A percentile compares a stretch with the other conserved stretches of the same genome.
Evolutionary conservation across 1,140 invertebrate genomes (phyloP).

Genomic region (Brachionus manjavacas): DNA sequence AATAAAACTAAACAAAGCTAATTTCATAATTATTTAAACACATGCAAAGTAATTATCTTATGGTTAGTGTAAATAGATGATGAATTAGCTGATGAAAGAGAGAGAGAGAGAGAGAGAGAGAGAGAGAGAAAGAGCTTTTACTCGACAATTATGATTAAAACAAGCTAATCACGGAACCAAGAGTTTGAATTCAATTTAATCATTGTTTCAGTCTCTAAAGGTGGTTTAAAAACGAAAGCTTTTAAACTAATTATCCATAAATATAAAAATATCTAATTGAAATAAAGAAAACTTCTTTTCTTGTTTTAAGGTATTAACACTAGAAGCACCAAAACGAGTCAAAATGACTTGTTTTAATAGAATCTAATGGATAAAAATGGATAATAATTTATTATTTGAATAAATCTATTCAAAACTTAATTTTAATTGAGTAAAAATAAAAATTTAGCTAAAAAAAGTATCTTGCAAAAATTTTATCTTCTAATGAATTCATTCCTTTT

Average conservation of each 20-base stretch:
- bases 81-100: not conserved
- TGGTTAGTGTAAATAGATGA: not conserved
- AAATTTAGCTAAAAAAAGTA: no score
- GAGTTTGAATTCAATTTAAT: not conserved
- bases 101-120: not conserved
- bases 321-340: no score
- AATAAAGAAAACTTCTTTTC: no score
- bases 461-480: no score
- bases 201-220: not conserved
- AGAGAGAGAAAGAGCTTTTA: not conserved
- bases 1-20: not conserved
- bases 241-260: not conserved
- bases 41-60: slow-evolving; percentile 24
- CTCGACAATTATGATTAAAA: not conserved
- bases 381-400: no score
- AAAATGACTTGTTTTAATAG: no score
- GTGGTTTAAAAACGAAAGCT: not conserved
- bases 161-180: not conserved
- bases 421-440: no score
- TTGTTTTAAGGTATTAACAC: no score
- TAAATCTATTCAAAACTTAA: no score
- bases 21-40: slow-evolving; percentile 3
- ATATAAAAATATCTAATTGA: not conserved
- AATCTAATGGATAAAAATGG: no score
- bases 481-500: no score